Evolutionary conservation across 2,888 invertebrate genomes (phyloP), one percentile per base, ranked within the genome.

Genomic region (Cerastoderma edule): DNA sequence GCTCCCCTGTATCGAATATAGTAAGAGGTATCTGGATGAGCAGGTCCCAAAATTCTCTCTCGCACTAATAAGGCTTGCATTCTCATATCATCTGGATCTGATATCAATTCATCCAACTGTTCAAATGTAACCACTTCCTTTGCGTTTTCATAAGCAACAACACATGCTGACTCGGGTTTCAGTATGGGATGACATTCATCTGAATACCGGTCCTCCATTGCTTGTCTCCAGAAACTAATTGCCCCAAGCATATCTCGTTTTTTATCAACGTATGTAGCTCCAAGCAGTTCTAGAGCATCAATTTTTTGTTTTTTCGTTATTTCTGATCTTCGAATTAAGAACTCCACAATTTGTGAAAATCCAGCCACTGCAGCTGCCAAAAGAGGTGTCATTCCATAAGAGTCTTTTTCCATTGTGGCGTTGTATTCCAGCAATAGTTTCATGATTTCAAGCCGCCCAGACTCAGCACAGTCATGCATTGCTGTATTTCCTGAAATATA

Each of bases 391-490:
- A 99, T 98, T 80, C 97, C 98, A 92, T 97, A 98, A 24, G 97
- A 96, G 94, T 99, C 98, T 33, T 96, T 96, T 91, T 97, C 97
- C 96, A 99, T 97, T 54, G 95, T 95, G 19, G 98, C 99, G 60
- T 97, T 97, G 92, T 97, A 95, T 53, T 95, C 95, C 44, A 99
- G 93, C 78, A 99, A 94, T 92, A 98, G 94, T 93, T 97, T 97
- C 89, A 98, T 95, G 90, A 99, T 98, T 89, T 97, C 97, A 82
- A 98, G 94, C 48, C 97, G 97, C 5, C 99, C 99, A 69, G 97
- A 97, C 93, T 99, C 99, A 0, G 98, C 98, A 91, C 98, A 98
- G 91, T 99, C 99, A 93, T 99, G 99, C 44, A 99, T 93, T n/a
- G 99, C 99, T 10, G 99, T 99, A 93, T 99, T 99, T 33, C 94